Percentiles rank a stretch among this genome's conserved stretches.
Evolutionary conservation across 1,140 invertebrate genomes (phyloP).

Genomic region (Leptestheria dahalacensis): DNA sequence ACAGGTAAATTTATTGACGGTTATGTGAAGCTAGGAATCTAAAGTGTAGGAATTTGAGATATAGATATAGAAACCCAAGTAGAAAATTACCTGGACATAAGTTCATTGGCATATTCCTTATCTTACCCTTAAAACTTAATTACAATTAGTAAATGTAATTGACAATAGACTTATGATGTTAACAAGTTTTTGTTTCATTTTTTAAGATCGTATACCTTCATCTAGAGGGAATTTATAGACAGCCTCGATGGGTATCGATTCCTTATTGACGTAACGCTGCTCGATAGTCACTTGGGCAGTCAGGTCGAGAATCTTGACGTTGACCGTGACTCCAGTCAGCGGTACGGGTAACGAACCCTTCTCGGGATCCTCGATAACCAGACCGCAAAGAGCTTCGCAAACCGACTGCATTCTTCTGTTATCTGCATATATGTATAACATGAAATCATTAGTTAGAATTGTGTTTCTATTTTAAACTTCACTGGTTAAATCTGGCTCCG

Average conservation of each 20-base stretch:
- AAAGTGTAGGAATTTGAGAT: too few relatives aligned
- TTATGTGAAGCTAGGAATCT: too few relatives aligned
- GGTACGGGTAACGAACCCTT: background rate
- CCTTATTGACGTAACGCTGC: conserved; percentile 9
- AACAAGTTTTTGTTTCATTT: background rate
- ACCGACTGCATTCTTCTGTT: background rate
- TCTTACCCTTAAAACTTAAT: too few relatives aligned
- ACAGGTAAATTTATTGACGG: too few relatives aligned
- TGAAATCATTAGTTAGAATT: background rate
- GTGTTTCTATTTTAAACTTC: too few relatives aligned
- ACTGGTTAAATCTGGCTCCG: too few relatives aligned
- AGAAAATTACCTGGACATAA: too few relatives aligned
- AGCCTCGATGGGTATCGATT: conserved; percentile 11
- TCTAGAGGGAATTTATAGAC: conserved; percentile 12
- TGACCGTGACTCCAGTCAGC: conserved; percentile 6
- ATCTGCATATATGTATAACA: background rate
- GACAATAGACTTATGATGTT: too few relatives aligned
- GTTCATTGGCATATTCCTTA: too few relatives aligned
- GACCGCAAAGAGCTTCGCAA: background rate
- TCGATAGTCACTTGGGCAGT: conserved; percentile 8
- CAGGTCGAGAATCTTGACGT: conserved; percentile 2
- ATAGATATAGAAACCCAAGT: too few relatives aligned
- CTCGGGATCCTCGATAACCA: background rate
- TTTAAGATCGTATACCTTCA: conserved; percentile 6
- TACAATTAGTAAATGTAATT: too few relatives aligned